These are phyloP conservation scores for Anhinga rufa DNA, from an alignment of 2,113 vertebrate species.

Conservation along the genomic window DNA sequence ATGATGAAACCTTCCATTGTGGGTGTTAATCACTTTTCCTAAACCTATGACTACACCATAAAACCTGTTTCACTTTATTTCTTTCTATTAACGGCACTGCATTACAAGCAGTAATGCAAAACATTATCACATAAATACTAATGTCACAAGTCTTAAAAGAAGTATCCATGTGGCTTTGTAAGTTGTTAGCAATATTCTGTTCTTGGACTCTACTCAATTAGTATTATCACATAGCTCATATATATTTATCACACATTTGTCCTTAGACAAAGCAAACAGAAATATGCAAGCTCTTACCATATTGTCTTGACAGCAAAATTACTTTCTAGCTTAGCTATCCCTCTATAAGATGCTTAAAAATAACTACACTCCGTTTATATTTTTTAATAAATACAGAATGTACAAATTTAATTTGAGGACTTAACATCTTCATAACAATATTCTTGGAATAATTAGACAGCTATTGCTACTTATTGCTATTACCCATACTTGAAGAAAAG, in stretches of 20 bases:
- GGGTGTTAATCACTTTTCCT: background rate
- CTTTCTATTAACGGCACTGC: background rate
- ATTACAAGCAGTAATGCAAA: background rate
- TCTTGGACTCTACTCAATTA: background rate
- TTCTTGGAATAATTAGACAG: background rate
- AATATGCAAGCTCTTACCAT: background rate
- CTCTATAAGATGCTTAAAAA: background rate
- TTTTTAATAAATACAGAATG: background rate
- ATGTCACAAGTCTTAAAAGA: background rate
- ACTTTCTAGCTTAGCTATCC: background rate
- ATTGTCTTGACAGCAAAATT: background rate
- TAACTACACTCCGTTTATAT: background rate
- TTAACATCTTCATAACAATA: background rate
- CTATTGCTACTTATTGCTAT: background rate
- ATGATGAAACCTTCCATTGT: accelerated
- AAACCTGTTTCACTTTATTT: background rate
- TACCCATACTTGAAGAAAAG: background rate
- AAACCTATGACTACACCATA: background rate
- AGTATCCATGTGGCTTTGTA: background rate
- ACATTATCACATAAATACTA: background rate
- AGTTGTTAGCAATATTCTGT: background rate
- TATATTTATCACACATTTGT: background rate
- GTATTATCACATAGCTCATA: background rate
- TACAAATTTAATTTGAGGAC: background rate
- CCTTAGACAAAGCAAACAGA: background rate